Percentiles rank a stretch among this genome's conserved stretches.
These are phyloP conservation scores for Shinisaurus crocodilurus DNA, from an alignment of 2,113 vertebrate genomes.

Conservation along the genomic window DNA sequence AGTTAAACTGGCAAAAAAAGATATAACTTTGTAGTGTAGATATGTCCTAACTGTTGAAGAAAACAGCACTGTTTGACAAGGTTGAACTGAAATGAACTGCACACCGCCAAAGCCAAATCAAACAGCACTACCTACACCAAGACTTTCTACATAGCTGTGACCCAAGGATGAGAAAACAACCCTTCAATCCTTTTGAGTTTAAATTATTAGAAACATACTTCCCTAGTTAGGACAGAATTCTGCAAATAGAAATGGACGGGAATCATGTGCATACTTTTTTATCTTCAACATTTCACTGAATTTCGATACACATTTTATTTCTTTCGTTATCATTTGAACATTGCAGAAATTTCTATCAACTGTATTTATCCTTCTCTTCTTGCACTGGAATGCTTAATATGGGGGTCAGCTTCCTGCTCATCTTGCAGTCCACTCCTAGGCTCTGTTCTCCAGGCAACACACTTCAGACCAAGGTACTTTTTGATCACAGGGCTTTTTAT, in stretches of 20 bases:
- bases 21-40: too few relatives aligned
- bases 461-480: too few relatives aligned
- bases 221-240: background rate
- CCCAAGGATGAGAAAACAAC: background rate
- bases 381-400: too few relatives aligned
- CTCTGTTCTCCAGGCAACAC: too few relatives aligned
- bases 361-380: background rate
- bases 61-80: background rate
- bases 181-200: background rate
- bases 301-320: background rate
- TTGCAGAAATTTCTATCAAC: background rate
- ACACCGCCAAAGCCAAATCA: background rate
- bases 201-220: background rate
- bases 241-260: background rate
- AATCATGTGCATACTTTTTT: background rate
- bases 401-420: too few relatives aligned
- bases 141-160: background rate
- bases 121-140: background rate
- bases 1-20: background rate
- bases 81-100: background rate
- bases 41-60: too few relatives aligned
- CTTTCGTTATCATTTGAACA: background rate
- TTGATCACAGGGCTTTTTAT: too few relatives aligned
- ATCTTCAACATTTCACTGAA: background rate
- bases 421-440: too few relatives aligned